Evolutionary conservation across 2,888 invertebrate species (phyloP), one percentile per base, ranked within the genome.

Genomic region (Drosophila macrospina): DNA sequence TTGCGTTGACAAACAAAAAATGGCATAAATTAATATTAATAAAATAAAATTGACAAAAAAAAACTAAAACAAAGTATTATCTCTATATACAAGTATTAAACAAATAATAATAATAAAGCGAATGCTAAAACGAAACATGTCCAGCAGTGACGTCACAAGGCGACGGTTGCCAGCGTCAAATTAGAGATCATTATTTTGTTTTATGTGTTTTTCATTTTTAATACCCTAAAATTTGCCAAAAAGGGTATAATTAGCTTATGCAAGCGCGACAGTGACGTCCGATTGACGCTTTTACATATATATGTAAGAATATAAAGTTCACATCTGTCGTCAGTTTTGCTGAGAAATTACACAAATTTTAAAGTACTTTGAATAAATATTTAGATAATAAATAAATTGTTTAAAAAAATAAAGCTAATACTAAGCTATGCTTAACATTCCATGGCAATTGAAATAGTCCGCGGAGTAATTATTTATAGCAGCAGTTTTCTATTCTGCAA

Each of bases 11-110:
- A 86, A 72, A 86, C 72, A 84, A 80, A 86, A 86, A 82, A 81
- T 81, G 79, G 76, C 82, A 85, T 81, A 87, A 87, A 83, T 83
- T 87, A 76, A 84, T 84, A 71, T 69, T 66, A 68, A 76, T 72
- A 80, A 78, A 74, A 77, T 44, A 50, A 60, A 69, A 73, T 52
- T 20, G 56, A 55, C 52, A 55, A 55, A 42, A 55, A 51, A 70
- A 44, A n/a, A n/a, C n/a, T n/a, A n/a, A n/a, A n/a, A n/a, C n/a
- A n/a, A n/a, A 37, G n/a, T 37, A 26, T 24, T 34, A 36, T 15
- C 30, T 51, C 37, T 55, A 36, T 37, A 51, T 26, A 34, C 26
- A 47, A 51, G 6, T 28, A 2, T 28, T 5, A 7, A 28, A 6
- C 57, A 44, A 44, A 62, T 20, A 47, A 69, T 56, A 65, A 54